Evolutionary conservation across 2,797 vertebrate genomes (phyloP), one percentile per base, ranked within the genome.

Genomic region (Synanceia verrucosa): DNA sequence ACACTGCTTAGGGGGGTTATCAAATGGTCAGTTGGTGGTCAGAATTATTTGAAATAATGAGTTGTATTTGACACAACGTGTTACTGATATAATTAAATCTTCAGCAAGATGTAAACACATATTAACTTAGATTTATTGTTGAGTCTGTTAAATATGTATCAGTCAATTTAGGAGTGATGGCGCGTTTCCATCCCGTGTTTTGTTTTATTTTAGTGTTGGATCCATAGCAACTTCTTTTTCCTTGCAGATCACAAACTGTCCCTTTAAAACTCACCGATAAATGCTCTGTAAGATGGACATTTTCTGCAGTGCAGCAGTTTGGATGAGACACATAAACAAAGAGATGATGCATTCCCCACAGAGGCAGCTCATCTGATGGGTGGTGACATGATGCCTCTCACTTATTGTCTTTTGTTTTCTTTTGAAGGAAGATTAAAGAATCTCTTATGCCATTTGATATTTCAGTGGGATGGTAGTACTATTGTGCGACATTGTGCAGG

Each of bases 351-450:
- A 65, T 79, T 58, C 70, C 64, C 85, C 55, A 36, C 69, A 73
- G 86, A 88, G 76, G 71, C 81, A 65, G 63, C 71, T 81, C 73
- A 73, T 76, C 67, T 84, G 85, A 89, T 79, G 77, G 74, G 65
- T 65, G 73, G 36, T 74, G 79, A 81, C 46, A 48, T 81, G 81
- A 86, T 70, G 43, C 24, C 71, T 73, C 76, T 73, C 67, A 71
- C 43, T 74, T 63, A 85, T 79, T 85, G 66, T 79, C 70, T 88
- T 84, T 82, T 86, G 75, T 87, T 79, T 82, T 73, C 81, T 80
- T 79, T 82, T 85, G 65, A 88, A 70, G 66, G 73, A 76, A 86
- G 83, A 87, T 85, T 78, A 87, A 84, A 87, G 58, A 70, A 51
- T 81, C 48, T 69, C 70, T 86, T 57, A 59, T 77, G 78, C 61